Conservation (phyloP, 2,888 invertebrate genomes). For the Agriopis leucophaearia region DNA sequence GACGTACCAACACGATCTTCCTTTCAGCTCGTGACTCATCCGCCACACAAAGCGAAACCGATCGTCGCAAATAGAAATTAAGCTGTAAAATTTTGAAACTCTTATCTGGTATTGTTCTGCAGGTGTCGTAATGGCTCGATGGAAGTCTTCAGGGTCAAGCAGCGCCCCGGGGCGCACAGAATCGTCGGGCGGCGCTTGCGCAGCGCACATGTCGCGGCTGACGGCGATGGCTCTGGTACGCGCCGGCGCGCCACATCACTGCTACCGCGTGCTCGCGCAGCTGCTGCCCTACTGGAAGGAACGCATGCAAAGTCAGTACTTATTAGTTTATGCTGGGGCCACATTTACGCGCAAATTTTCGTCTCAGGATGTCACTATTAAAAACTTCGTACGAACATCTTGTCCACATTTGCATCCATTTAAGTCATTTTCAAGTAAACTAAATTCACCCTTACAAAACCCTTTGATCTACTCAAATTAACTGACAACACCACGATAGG, state of each 20-base stretch:
- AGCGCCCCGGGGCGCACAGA: conserved; percentile 57
- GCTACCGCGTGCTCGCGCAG: conserved; percentile 73
- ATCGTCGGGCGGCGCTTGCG: conserved; percentile 65
- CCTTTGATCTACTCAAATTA: too few species aligned
- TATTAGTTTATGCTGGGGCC: not conserved
- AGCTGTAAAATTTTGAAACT: not conserved
- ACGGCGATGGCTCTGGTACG: conserved; percentile 75
- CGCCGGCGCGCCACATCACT: conserved; percentile 74
- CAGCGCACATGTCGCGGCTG: conserved; percentile 80
- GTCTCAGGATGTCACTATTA: too few species aligned
- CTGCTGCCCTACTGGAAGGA: conserved; percentile 91
- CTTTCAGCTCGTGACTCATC: too few species aligned
- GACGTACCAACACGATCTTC: too few species aligned
- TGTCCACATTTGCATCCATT: too few species aligned
- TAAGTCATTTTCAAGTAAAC: too few species aligned
- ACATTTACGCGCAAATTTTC: too few species aligned
- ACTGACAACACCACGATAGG: too few species aligned
- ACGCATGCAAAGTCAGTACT: conserved; percentile 69
- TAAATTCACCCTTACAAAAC: too few species aligned
- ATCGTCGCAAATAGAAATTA: too few species aligned
- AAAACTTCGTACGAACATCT: too few species aligned
- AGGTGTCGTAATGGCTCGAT: conserved; percentile 92
- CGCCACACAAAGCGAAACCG: not conserved
- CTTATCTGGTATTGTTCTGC: conserved; percentile 7
- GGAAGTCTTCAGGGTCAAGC: conserved; percentile 79